Evolutionary conservation across 53 echinoderm and acorn worm species (phyloP), one percentile per base, ranked within the genome.

Genomic region (Crossaster papposus): DNA sequence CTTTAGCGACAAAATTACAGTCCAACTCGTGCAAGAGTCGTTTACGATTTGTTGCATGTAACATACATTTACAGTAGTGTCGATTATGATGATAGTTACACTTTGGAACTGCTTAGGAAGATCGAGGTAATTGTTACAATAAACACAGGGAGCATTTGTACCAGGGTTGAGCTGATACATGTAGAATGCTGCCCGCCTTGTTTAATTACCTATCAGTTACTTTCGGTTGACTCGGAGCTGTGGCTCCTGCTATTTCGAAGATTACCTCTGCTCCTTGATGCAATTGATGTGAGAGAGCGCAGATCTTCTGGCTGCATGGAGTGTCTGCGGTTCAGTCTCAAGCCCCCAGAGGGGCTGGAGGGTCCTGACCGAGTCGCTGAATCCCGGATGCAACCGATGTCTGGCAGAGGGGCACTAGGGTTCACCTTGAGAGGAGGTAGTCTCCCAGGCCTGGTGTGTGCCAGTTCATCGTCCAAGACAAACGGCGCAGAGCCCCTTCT

Each of bases 251-350:
- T 73, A 28, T 34, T 72, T 30, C 36, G 87, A 72, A 87, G 65
- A 72, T 65, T 84, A 23, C 51, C 30, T 53, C 72, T 84, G 34
- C 77, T 87, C 26, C 62, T 36, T 44, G 76, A 33, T n/a, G 87
- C 87, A 54, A 87, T 77, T 31, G 87, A 51, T n/a, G 93, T 93
- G 72, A 95, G 64, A 13, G 85, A 84, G 30, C 89, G 77, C n/a
- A 96, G 92, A 51, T 96, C 94, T 58, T 94, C 96, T 1, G 85
- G 83, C 70, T 96, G 96, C 52, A 95, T 91, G 54, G 96, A 96
- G 64, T 70, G 83, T 17, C 96, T 85, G n/a, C 96, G 88, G 85
- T 95, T 93, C 38, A 91, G 89, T 72, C 74, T 38, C 29, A 6
- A 65, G 2, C 9, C 22, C 38, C 55, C 51, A 32, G 37, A 55